A percentile compares a stretch with the other conserved stretches of the same genome.
Evolutionary conservation across 2,113 vertebrate genomes (phyloP).

Genomic region (Meriones unguiculatus): DNA sequence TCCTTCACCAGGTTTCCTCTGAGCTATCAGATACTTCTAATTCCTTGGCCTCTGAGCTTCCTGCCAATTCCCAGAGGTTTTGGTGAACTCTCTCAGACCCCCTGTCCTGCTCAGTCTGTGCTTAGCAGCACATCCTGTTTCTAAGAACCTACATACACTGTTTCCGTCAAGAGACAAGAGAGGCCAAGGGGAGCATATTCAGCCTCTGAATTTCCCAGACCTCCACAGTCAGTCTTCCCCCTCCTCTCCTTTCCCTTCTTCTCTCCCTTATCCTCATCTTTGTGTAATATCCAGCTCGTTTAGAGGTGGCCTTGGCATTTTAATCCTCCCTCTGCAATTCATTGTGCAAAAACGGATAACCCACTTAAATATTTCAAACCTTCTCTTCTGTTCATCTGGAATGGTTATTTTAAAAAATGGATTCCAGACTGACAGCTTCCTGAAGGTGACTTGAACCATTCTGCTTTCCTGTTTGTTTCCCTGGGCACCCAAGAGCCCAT

Average conservation of each 20-base stretch:
- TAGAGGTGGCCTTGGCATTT: background rate
- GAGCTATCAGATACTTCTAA: slow-evolving; percentile 60
- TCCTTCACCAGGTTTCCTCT: background rate
- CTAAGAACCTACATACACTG: background rate
- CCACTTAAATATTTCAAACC: background rate
- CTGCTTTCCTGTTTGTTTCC: background rate
- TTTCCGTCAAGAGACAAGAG: background rate
- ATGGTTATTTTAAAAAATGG: background rate
- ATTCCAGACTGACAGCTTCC: background rate
- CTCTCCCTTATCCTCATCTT: background rate
- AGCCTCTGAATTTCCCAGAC: background rate
- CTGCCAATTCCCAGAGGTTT: slow-evolving; percentile 59
- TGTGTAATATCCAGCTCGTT: background rate
- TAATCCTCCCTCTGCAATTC: background rate
- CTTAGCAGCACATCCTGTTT: background rate
- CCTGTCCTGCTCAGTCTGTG: slow-evolving; percentile 15
- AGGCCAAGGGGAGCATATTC: background rate
- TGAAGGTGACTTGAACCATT: background rate
- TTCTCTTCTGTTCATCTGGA: slow-evolving; percentile 30
- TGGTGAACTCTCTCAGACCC: background rate
- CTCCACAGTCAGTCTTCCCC: background rate
- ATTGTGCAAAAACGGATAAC: background rate
- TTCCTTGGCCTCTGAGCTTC: slow-evolving; percentile 49
- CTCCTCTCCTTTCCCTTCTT: background rate
- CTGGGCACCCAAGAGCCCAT: background rate